Base-by-base conservation (phyloP, 2,113 vertebrate genomes). In the Rhodinocichla rosea region DNA sequence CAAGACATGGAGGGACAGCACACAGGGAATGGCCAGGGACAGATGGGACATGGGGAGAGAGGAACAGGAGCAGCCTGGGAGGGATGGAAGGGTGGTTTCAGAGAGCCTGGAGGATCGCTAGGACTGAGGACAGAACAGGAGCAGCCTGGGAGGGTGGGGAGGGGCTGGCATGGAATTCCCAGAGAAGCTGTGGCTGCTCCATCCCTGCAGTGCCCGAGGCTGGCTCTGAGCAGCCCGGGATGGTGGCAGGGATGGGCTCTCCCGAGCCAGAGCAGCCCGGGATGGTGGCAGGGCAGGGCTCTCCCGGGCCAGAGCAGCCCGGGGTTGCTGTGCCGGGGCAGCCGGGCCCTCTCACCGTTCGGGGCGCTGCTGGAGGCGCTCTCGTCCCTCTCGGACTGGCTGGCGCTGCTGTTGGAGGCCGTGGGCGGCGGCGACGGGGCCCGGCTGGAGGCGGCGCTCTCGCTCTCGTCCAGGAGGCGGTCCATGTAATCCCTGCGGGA, bases 391-490 rank as follows among this genome's bases (percentile, higher is more conserved):
- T 99, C 99, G 0, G 98, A 99, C 70, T 99, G 98, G 97, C 98
- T 99, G 93, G 98, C 97, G 94, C 98, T 99, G 95, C 99, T 99
- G 97, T 98, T 99, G 77, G 99, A 99, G 26, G 98, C 97, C 8
- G 98, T 98, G 39, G 99, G 98, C 4, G 99, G 99, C 22, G 98
- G 99, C 15, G 98, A 98, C 0, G 98, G 98, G 9, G 99, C 99
- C 49, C 98, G 92, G 55, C 99, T 99, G 81, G 99, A 99, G 4
- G 99, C 98, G 1, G 99, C 98, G 10, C 99, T 99, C 96, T 99
- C 99, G 4, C 98, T 99, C 94, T 99, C 99, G 42, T 99, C 99
- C 91, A 99, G 93, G 78, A 99, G 98, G 39, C 99, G 98, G 81
- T 99, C 99, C 99, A 99, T 99, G 90, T 99, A 99, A 97, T 99